These are phyloP conservation scores for Julus scandinavius DNA, from an alignment of 2,888 invertebrate genomes.

Conservation along the genomic window DNA sequence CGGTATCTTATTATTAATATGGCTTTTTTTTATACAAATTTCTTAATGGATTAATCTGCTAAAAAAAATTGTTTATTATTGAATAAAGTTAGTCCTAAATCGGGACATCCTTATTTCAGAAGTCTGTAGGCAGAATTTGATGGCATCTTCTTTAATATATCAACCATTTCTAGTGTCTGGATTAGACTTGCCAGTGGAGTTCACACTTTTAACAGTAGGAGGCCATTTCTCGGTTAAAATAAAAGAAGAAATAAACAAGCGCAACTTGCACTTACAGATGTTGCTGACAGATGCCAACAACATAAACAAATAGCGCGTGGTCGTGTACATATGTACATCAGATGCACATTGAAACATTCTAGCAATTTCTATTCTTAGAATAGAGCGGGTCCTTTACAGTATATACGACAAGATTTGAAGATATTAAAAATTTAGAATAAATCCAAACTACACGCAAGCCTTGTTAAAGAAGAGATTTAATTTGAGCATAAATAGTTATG, in stretches of 20 bases:
- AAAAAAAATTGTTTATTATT: no score
- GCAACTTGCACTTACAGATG: not conserved
- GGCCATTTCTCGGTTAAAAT: not conserved
- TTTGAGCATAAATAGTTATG: not conserved
- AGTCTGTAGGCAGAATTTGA: not conserved
- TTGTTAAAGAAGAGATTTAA: not conserved
- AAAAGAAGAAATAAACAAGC: conserved; percentile 5
- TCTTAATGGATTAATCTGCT: no score
- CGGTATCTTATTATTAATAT: no score
- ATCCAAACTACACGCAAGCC: not conserved
- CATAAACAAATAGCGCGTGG: not conserved
- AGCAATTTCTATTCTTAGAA: not conserved
- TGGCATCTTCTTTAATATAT: not conserved
- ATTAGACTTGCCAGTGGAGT: not conserved
- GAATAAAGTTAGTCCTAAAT: no score
- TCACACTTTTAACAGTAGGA: not conserved
- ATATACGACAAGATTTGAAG: not conserved
- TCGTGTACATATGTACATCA: no score
- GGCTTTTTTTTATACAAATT: no score
- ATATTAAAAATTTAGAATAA: not conserved
- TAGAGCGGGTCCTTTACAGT: not conserved
- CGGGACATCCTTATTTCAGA: no score
- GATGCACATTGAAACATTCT: not conserved
- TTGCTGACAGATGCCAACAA: conserved; percentile 10
- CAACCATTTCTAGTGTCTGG: not conserved